Percentiles rank a stretch among this genome's conserved stretches.
phyloP scores from a whole-genome alignment of 2,797 vertebrate species.

The Tapirus indicus region DNA sequence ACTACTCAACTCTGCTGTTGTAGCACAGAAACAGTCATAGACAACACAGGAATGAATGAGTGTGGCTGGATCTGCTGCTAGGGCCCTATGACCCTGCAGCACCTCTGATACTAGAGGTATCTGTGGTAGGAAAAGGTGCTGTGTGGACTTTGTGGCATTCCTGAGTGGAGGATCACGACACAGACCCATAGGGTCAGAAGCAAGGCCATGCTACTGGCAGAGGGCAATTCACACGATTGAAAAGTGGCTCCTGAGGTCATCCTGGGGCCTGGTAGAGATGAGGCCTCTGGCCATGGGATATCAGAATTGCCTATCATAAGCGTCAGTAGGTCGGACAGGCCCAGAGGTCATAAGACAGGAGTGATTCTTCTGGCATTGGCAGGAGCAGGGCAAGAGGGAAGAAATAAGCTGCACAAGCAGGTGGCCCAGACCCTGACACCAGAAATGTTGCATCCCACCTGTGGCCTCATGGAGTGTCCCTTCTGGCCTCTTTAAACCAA shows the following conservation, averaged over 20 bases:
- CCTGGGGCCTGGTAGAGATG: not conserved
- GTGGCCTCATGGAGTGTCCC: too few species aligned
- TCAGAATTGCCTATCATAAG: not conserved
- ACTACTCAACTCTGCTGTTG: not conserved
- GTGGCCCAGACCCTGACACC: not conserved
- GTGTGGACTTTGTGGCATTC: not conserved
- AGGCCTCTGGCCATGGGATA: too few species aligned
- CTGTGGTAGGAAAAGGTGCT: not conserved
- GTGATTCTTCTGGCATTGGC: not conserved
- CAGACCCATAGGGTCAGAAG: not conserved
- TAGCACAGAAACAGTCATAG: not conserved
- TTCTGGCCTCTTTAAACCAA: too few species aligned
- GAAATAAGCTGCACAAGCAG: too few species aligned
- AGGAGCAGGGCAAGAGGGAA: not conserved
- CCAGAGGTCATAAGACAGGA: not conserved
- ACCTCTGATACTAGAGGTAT: accelerated
- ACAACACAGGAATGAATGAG: accelerated
- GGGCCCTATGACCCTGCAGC: not conserved
- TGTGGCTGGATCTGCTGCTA: not conserved
- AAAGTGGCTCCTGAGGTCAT: not conserved
- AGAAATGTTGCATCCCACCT: not conserved
- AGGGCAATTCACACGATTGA: too few species aligned
- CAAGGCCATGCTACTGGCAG: not conserved
- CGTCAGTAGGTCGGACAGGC: not conserved
- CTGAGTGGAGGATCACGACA: not conserved